Percentiles rank a stretch among this genome's conserved stretches.
Conservation (phyloP, 2,113 vertebrate species). For the Psittacula cyanocephala region DNA sequence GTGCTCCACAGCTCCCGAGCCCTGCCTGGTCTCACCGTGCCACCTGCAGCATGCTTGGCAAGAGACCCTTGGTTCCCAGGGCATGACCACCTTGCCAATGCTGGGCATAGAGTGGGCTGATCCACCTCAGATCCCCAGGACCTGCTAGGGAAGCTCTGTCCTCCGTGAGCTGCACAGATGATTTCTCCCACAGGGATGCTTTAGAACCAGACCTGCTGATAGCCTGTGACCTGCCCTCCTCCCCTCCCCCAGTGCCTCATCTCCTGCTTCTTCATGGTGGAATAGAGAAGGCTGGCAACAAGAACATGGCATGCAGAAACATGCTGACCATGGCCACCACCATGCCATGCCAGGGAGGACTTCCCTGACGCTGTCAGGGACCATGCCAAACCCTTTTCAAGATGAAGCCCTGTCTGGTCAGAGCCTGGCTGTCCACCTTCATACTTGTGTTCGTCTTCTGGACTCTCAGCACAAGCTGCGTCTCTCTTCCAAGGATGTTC, state of each 20-base stretch:
- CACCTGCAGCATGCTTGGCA: neutral
- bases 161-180: neutral
- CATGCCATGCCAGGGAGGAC: neutral
- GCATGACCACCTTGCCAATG: accelerated
- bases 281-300: neutral
- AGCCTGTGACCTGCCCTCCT: neutral
- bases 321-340: neutral
- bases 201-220: neutral
- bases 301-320: neutral
- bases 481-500: neutral
- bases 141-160: neutral
- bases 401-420: neutral
- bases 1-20: neutral
- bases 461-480: neutral
- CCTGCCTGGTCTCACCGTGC: neutral
- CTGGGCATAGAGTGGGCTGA: accelerated
- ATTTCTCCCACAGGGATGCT: neutral
- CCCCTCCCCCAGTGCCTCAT: neutral
- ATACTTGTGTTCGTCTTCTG: neutral
- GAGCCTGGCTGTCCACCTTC: neutral
- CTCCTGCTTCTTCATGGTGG: neutral
- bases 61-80: neutral
- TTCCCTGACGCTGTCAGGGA: neutral
- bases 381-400: neutral
- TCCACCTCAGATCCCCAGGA: neutral